These are phyloP conservation scores for Ceyx cyanopectus DNA, from an alignment of 2,113 vertebrate genomes.

Conservation along the genomic window DNA sequence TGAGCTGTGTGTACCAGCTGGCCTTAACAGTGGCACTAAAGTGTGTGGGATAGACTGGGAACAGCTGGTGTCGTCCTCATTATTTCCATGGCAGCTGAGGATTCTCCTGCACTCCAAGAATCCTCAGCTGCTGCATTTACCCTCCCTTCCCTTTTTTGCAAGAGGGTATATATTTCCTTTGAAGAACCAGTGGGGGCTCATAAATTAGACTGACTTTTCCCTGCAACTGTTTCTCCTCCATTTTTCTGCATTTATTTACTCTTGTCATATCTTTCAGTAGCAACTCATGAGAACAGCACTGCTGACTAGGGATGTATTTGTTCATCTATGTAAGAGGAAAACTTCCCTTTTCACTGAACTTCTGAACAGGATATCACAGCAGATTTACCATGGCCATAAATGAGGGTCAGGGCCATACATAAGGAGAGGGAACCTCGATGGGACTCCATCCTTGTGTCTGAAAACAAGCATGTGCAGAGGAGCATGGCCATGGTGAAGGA, in stretches of 20 bases:
- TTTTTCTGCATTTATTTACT: conserved; percentile 45
- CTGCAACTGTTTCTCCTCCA: conserved; percentile 17
- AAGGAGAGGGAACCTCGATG: neutral
- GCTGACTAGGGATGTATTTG: neutral
- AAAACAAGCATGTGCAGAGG: neutral
- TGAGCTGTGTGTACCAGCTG: neutral
- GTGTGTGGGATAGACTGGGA: conserved; percentile 7
- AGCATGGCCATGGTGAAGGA: neutral
- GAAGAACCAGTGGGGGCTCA: conserved; percentile 27
- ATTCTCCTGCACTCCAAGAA: conserved; percentile 52
- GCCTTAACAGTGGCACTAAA: neutral
- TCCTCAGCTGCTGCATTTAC: conserved; percentile 59
- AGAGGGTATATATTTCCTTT: conserved; percentile 54
- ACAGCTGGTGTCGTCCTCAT: conserved; percentile 40
- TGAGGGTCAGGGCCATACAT: neutral
- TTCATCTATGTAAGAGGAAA: neutral
- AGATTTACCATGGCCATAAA: neutral
- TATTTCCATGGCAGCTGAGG: conserved; percentile 65
- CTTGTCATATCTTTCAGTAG: conserved; percentile 13
- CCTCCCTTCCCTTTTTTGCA: neutral
- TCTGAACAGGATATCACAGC: neutral
- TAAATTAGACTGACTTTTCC: conserved; percentile 49
- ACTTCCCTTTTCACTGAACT: neutral
- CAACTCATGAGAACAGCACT: neutral
- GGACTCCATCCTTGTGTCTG: neutral